Evolutionary conservation across 2,888 invertebrate species (phyloP), one percentile per base, ranked within the genome.

Genomic region (Acanthosepion lycidas): DNA sequence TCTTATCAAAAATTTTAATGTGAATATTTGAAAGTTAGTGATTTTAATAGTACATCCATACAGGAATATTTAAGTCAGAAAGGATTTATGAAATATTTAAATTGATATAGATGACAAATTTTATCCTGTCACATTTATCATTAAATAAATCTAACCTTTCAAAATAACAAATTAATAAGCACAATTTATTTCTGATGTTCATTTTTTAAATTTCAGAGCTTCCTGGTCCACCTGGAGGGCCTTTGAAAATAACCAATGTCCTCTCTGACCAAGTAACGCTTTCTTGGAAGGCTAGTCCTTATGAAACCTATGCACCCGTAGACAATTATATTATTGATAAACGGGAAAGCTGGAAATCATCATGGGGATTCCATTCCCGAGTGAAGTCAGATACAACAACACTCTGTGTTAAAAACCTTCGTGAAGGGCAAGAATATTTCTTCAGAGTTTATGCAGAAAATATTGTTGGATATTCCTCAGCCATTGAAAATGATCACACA

Each of bases 401-500:
- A 15, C 95, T 95, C 94, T 95, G 94, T 94, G 96, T 96, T 8
- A 95, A 95, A 12, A 98, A 98, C 97, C 98, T 99, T 95, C 98
- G 98, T 96, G 98, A 98, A 97, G 98, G 98, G 96, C 98, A 98
- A 93, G 98, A 98, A 96, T 99, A 99, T 97, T 98, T 98, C 98
- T 99, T 99, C 98, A 98, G 99, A 95, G 98, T 99, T 48, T 98
- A 98, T 96, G 99, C 99, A 0, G 98, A 98, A 96, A 99, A 99
- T 97, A 98, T 98, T 28, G 98, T 99, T 94, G 99, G 99, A 12
- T 98, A 98, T 94, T 99, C 99, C 51, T 99, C 99, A 95, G 98
- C 98, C 94, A 95, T 97, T 94, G 96, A 97, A 95, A 96, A 96
- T 64, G 95, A 95, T 15, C 95, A 96, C 55, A 94, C 95, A 53